These are phyloP conservation scores for Heterotis niloticus DNA, from an alignment of 2,113 vertebrate genomes.

Conservation along the genomic window DNA sequence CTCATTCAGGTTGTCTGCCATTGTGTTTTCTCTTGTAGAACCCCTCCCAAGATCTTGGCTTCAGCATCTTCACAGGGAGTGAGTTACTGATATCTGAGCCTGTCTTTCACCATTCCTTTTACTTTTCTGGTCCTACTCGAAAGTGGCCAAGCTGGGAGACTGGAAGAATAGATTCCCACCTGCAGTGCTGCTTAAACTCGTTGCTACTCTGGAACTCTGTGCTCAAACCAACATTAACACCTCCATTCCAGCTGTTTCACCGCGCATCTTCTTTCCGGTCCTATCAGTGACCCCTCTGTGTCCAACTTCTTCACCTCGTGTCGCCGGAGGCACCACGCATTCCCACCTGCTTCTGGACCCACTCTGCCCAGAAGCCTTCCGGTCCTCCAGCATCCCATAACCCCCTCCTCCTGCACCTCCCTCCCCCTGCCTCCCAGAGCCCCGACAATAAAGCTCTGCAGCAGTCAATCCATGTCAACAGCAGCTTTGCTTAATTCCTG, in stretches of 20 bases:
- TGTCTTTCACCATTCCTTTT: neutral
- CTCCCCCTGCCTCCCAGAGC: slow-evolving; percentile 69
- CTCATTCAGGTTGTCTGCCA: no score
- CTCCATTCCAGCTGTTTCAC: neutral
- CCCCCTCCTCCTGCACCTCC: slow-evolving; percentile 62
- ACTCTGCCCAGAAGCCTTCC: slow-evolving; percentile 20
- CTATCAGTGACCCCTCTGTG: neutral
- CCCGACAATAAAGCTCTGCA: slow-evolving; percentile 77
- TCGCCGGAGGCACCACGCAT: neutral
- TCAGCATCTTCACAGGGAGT: neutral
- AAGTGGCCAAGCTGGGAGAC: no score
- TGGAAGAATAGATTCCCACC: no score
- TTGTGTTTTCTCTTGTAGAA: neutral
- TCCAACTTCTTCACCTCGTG: neutral
- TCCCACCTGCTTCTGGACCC: neutral
- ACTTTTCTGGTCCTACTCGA: neutral
- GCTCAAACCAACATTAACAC: neutral
- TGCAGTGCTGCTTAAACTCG: no score
- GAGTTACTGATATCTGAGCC: neutral
- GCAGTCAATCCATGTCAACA: slow-evolving; percentile 79
- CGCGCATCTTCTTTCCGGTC: neutral
- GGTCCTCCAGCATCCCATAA: slow-evolving; percentile 60
- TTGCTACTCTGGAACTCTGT: neutral
- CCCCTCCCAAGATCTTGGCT: neutral
- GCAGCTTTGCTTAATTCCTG: slow-evolving; percentile 78